Conservation (phyloP, 2,113 vertebrate genomes). For the Tringa solitaria region DNA sequence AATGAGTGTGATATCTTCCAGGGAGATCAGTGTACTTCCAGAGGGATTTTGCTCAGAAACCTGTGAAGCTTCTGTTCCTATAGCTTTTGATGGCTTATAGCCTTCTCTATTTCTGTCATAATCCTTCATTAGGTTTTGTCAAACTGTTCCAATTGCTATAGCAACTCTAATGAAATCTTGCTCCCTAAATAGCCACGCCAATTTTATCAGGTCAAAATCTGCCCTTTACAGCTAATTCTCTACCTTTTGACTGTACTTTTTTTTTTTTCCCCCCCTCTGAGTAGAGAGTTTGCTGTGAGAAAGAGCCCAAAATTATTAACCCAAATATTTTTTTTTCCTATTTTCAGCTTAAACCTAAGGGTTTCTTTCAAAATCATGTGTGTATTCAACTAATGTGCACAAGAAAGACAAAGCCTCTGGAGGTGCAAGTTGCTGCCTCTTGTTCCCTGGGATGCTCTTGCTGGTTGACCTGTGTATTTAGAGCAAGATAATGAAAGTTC, state of each 20-base stretch:
- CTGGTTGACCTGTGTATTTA: neutral
- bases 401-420: neutral
- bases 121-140: slow-evolving; percentile 56
- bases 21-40: slow-evolving; percentile 24
- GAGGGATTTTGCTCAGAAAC: slow-evolving; percentile 13
- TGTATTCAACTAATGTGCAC: neutral
- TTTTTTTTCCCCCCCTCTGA: neutral
- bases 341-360: neutral
- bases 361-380: neutral
- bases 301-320: slow-evolving; percentile 22
- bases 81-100: slow-evolving; percentile 8
- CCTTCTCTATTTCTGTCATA: slow-evolving; percentile 45
- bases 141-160: slow-evolving; percentile 64
- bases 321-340: neutral
- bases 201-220: slow-evolving; percentile 51
- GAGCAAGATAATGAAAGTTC: slow-evolving; percentile 1
- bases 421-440: neutral
- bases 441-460: neutral
- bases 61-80: slow-evolving; percentile 18
- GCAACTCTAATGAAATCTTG: slow-evolving; percentile 65
- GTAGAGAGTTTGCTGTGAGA: neutral
- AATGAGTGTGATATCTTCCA: neutral
- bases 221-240: slow-evolving; percentile 15
- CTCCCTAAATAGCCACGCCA: slow-evolving; percentile 47
- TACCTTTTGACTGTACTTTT: neutral